phyloP scores from a whole-genome alignment of 2,888 invertebrate genomes.

The Ophonus ardosiacus region DNA sequence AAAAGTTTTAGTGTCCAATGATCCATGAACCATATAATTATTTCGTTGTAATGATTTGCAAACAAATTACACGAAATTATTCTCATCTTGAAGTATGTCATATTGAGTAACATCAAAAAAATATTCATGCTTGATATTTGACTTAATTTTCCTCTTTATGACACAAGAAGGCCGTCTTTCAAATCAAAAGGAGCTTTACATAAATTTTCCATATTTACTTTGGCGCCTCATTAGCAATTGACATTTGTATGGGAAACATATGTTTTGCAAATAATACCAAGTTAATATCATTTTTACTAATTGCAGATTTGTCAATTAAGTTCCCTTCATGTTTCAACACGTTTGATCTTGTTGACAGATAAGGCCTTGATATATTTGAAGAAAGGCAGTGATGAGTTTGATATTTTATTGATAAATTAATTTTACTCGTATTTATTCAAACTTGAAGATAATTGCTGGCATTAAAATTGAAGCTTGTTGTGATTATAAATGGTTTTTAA shows the following conservation, averaged over 20 bases:
- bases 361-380: constrained; percentile 6
- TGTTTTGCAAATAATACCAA: not conserved
- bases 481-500: constrained; percentile 9
- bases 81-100: constrained; percentile 16
- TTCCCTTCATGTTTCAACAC: not conserved
- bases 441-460: not conserved
- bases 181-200: not conserved
- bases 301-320: not conserved
- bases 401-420: constrained; percentile 10
- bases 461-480: not conserved
- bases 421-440: not conserved
- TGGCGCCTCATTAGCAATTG: not conserved
- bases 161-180: not conserved
- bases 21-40: constrained; percentile 13
- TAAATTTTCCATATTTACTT: not conserved
- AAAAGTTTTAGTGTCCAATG: not conserved
- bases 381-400: constrained; percentile 4
- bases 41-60: not conserved
- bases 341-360: not conserved
- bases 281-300: not conserved
- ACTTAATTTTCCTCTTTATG: constrained; percentile 14
- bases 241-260: not conserved
- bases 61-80: constrained; percentile 9
- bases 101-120: constrained; percentile 18
- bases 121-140: constrained; percentile 7